These are phyloP conservation scores for Toxostoma redivivum DNA, from an alignment of 2,113 vertebrate species.

Conservation along the genomic window DNA sequence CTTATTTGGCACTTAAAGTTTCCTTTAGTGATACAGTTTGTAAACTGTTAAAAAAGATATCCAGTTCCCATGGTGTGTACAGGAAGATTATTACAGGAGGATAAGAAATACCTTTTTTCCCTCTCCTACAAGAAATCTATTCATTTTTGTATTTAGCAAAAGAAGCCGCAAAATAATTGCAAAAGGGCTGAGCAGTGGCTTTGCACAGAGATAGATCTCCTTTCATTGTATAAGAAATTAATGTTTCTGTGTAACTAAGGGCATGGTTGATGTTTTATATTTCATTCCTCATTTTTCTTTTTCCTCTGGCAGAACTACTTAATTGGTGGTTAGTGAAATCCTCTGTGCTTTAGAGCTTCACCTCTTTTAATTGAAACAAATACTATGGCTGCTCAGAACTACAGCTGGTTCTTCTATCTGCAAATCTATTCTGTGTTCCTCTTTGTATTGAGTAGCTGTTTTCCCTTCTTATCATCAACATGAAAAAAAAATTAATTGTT, in stretches of 20 bases:
- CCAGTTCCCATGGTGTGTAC: background rate
- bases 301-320: background rate
- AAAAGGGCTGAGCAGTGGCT: background rate
- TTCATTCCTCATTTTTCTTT: conserved; percentile 3
- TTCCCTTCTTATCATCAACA: background rate
- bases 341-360: background rate
- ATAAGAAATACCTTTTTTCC: background rate
- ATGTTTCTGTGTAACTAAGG: background rate
- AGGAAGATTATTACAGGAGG: background rate
- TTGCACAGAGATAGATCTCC: background rate
- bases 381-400: background rate
- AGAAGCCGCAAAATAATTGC: background rate
- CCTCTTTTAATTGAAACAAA: background rate
- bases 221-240: background rate
- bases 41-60: background rate
- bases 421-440: background rate
- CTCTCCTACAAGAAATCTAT: rapidly evolving
- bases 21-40: background rate
- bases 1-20: background rate
- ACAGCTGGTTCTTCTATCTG: background rate
- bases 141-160: background rate
- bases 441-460: background rate
- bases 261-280: background rate
- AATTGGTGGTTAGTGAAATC: background rate
- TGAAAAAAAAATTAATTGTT: background rate